Percentiles rank a stretch among this genome's conserved stretches.
Conservation (phyloP, 2,797 vertebrate species). For the Epinephelus awoara region DNA sequence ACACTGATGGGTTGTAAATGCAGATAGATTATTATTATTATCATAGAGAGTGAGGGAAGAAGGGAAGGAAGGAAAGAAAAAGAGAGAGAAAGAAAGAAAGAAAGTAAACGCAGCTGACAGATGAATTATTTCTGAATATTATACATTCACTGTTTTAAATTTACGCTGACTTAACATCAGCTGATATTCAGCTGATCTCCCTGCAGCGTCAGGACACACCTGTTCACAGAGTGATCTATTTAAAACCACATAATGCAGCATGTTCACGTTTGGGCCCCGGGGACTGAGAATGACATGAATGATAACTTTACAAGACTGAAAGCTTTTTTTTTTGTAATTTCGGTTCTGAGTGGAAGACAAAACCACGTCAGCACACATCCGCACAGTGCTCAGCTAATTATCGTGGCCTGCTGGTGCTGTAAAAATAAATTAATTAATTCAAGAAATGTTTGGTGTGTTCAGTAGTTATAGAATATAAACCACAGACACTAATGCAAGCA, state of each 20-base stretch:
- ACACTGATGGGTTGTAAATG: constrained; percentile 88
- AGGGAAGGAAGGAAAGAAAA: constrained; percentile 7
- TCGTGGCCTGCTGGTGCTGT: not conserved
- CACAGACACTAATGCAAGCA: not conserved
- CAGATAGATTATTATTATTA: constrained; percentile 85
- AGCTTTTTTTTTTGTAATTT: not conserved
- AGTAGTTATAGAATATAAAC: not conserved
- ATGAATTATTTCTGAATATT: not conserved
- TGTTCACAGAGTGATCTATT: not conserved
- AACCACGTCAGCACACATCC: not conserved
- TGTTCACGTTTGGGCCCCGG: not conserved
- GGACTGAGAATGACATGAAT: not conserved
- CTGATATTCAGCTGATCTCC: constrained; percentile 11
- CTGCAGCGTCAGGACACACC: not conserved
- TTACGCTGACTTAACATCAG: not conserved
- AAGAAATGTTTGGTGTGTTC: not conserved
- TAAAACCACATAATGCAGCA: not conserved
- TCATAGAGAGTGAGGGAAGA: constrained; percentile 63
- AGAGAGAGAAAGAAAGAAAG: not conserved
- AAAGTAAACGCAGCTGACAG: too few species aligned
- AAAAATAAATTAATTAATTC: not conserved
- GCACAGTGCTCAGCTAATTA: not conserved
- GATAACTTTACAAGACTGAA: not conserved
- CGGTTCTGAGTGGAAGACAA: not conserved
- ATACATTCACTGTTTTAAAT: not conserved